These are phyloP conservation scores for Serranus cabrilla DNA, from an alignment of 2,797 vertebrate genomes.

Conservation along the genomic window DNA sequence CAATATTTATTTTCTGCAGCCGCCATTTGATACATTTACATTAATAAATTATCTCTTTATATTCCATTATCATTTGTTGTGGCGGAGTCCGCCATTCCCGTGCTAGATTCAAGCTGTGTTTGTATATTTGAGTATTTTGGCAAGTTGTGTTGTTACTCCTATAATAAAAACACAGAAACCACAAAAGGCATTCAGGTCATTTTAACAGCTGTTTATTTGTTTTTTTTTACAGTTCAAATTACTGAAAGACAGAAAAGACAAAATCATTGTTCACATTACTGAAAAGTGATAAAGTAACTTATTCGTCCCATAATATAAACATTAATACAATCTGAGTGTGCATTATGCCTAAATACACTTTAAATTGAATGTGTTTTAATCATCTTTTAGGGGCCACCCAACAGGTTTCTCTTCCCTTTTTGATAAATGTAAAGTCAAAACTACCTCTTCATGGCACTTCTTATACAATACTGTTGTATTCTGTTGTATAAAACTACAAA, in stretches of 20 bases:
- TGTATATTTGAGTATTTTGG: too few relatives aligned
- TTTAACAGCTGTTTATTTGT: constrained; percentile 1
- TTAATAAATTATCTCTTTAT: background rate
- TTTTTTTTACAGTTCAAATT: constrained; percentile 6
- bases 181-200: background rate
- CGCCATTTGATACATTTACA: background rate
- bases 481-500: too few relatives aligned
- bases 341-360: background rate
- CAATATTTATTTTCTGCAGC: background rate
- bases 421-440: background rate
- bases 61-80: background rate
- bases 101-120: too few relatives aligned
- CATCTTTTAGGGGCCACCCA: background rate
- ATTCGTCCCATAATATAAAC: too few relatives aligned
- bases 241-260: constrained; percentile 2
- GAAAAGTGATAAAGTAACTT: background rate
- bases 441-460: too few relatives aligned
- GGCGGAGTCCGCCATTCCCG: background rate
- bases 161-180: too few relatives aligned
- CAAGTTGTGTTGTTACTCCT: too few relatives aligned
- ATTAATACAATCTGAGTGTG: background rate
- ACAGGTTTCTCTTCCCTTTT: background rate
- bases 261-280: background rate
- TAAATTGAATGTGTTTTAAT: too few relatives aligned
- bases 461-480: too few relatives aligned